phyloP scores from a whole-genome alignment of 2,888 invertebrate species.

The Rhamphomyia laevipes region DNA sequence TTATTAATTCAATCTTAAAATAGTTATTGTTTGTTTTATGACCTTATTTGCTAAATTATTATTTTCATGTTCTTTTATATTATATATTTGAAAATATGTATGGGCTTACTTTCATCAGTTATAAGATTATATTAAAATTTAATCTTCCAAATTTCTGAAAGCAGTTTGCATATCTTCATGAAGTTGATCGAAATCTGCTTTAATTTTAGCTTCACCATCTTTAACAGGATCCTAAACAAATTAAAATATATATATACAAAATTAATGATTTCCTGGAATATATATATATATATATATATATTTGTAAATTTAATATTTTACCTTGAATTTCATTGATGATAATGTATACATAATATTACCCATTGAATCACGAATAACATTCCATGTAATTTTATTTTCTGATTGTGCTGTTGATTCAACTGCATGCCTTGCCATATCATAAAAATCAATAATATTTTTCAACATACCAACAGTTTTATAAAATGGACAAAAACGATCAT shows the following conservation, averaged over 20 bases:
- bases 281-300: constrained; percentile 1
- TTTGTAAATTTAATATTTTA: no score
- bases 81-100: no score
- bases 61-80: no score
- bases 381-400: constrained; percentile 99
- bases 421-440: constrained; percentile 95
- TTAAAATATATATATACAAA: neutral
- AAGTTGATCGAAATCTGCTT: constrained; percentile 91
- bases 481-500: constrained; percentile 98
- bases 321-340: constrained; percentile 99
- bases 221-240: constrained; percentile 83
- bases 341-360: constrained; percentile 91
- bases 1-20: no score
- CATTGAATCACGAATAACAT: constrained; percentile 94
- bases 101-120: no score
- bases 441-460: constrained; percentile 95
- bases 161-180: constrained; percentile 94
- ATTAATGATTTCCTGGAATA: neutral
- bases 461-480: constrained; percentile 99
- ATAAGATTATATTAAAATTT: constrained; percentile 37
- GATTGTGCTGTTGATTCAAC: constrained; percentile 97
- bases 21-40: no score
- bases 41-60: no score
- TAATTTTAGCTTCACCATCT: constrained; percentile 96
- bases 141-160: constrained; percentile 98